Conservation (phyloP, 2,888 invertebrate species). For the Neria commutata region DNA sequence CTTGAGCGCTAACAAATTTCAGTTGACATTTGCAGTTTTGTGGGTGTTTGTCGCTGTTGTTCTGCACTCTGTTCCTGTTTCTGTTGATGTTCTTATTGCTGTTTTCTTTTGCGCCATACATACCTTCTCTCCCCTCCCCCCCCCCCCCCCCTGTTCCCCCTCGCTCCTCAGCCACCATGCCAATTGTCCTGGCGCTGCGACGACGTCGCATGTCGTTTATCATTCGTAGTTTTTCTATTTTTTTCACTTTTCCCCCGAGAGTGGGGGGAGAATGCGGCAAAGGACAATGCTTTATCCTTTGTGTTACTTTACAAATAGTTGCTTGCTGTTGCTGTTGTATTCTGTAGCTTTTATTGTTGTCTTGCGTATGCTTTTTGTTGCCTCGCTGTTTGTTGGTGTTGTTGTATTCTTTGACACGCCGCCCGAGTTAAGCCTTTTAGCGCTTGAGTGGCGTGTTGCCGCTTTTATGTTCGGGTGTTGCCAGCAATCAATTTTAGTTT, state of each 20-base stretch:
- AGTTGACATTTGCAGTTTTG: not conserved
- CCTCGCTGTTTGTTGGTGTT: not conserved
- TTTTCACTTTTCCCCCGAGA: not conserved
- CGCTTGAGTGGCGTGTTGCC: not conserved
- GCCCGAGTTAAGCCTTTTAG: not conserved
- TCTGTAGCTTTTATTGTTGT: not conserved
- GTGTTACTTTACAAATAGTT: not conserved
- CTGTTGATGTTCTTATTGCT: not conserved
- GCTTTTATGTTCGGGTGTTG: too few relatives aligned
- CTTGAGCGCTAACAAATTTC: not conserved
- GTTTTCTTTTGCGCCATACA: not conserved
- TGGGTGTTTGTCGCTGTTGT: not conserved
- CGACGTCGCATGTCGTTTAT: slow-evolving; percentile 2
- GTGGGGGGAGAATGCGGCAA: too few relatives aligned
- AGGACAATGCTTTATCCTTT: not conserved
- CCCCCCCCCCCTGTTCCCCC: too few relatives aligned
- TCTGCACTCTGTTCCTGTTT: too few relatives aligned
- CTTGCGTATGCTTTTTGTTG: not conserved
- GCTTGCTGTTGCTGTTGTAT: not conserved
- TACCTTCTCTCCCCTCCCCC: not conserved
- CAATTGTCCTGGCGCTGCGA: not conserved
- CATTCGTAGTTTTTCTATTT: not conserved
- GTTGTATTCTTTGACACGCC: too few relatives aligned
- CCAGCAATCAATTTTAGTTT: too few relatives aligned
- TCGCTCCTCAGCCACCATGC: too few relatives aligned